Base-by-base conservation (phyloP, 2,888 invertebrate genomes). In the Rhingia rostrata region DNA sequence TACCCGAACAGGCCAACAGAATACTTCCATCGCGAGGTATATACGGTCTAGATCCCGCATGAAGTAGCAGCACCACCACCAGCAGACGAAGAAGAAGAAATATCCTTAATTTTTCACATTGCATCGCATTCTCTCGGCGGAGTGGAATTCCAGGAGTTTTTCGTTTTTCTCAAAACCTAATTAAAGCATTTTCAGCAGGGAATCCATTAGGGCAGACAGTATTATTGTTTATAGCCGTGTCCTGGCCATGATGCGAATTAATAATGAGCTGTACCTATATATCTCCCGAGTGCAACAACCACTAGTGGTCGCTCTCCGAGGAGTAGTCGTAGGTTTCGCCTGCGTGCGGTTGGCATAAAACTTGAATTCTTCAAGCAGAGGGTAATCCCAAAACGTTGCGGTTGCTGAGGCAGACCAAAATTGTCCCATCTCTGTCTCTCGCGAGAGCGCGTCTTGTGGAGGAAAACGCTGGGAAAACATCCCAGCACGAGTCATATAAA, bases 171-270 rank as follows among this genome's bases (percentile, higher is more conserved):
- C 75, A 61, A 81, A 81, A 81, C 81, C 85, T 85, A 85, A 85
- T 85, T 85, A 85, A 85, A 85, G 85, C 85, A 85, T 85, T 85
- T 85, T 74, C 85, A 85, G 85, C 85, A 85, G 85, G 85, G 85
- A 85, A 85, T 85, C 85, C 85, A 85, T 85, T 85, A 85, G 85
- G 75, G 81, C 81, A 85, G 85, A 85, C 85, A 85, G 85, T 85
- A 85, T 85, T 85, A 85, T 85, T 85, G 85, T 85, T 85, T 81
- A 85, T 81, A 85, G 85, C 85, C 85, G 81, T 85, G 85, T 85
- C 85, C 85, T 85, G 85, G 81, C 72, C 85, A 85, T 85, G 85
- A 85, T 85, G 81, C 85, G 85, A 85, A 85, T 85, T 85, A 81
- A 85, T 85, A 85, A 85, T 85, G 85, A 85, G 85, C 77, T 60